A percentile compares a stretch with the other conserved stretches of the same genome.
phyloP scores from a whole-genome alignment of 2,797 vertebrate genomes.

The Pyrocephalus nanus region DNA sequence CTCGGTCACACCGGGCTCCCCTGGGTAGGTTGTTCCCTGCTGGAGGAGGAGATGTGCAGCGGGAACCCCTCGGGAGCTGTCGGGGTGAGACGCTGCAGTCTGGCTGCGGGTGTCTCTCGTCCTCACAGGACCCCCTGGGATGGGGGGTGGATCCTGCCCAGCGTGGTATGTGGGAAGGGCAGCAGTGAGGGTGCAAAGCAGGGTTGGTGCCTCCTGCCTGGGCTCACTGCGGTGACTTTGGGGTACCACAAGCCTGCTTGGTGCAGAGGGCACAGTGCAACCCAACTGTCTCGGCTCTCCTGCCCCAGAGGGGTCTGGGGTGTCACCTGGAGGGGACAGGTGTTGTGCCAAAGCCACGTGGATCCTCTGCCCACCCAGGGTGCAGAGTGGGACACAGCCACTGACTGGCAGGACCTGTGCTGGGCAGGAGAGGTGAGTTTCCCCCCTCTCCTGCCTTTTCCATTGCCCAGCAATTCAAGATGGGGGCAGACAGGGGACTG shows the following conservation, averaged over 20 bases:
- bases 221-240: rapidly evolving
- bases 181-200: not conserved
- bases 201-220: not conserved
- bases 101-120: not conserved
- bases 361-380: not conserved
- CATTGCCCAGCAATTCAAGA: not conserved
- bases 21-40: not conserved
- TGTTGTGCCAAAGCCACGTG: not conserved
- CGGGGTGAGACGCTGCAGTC: not conserved
- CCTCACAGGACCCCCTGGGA: not conserved
- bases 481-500: not conserved
- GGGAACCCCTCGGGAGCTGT: not conserved
- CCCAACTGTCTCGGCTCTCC: not conserved
- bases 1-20: not conserved
- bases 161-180: rapidly evolving
- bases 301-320: not conserved
- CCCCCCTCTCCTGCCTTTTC: not conserved
- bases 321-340: not conserved
- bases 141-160: rapidly evolving
- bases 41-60: not conserved
- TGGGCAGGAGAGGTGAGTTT: not conserved
- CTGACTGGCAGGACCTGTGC: not conserved
- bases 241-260: not conserved
- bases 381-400: not conserved
- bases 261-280: not conserved